Percentiles rank a stretch among this genome's conserved stretches.
These are phyloP conservation scores for Menidia beryllina DNA, from an alignment of 2,113 vertebrate genomes.

Conservation along the genomic window DNA sequence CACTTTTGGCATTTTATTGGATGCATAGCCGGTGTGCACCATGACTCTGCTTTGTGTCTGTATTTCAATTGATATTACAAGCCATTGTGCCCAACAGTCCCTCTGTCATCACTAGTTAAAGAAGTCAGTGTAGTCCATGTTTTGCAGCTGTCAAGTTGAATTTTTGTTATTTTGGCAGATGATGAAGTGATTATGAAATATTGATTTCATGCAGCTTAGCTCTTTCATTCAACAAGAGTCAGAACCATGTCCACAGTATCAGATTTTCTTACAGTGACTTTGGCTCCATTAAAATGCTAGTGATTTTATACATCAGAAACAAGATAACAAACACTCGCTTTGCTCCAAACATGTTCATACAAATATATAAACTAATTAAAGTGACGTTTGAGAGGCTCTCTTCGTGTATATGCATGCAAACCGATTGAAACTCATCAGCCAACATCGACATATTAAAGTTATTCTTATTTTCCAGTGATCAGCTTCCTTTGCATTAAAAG, in stretches of 20 bases:
- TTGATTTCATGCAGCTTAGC: neutral
- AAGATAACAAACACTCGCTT: neutral
- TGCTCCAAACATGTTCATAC: neutral
- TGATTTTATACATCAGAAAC: neutral
- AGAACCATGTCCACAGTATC: conserved; percentile 2
- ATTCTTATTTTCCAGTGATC: too few species aligned
- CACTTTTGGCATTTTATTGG: neutral
- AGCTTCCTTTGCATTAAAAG: too few species aligned
- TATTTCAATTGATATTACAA: neutral
- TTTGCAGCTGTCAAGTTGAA: conserved; percentile 8
- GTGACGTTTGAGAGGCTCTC: too few species aligned
- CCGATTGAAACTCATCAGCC: neutral
- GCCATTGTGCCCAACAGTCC: neutral
- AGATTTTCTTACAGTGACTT: neutral
- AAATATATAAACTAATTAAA: too few species aligned
- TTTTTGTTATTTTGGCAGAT: conserved; percentile 1
- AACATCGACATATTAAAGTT: too few species aligned
- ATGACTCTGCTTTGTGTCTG: neutral
- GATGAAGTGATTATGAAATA: conserved; percentile 24
- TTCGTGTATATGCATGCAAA: too few species aligned
- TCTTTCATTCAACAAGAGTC: neutral
- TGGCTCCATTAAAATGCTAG: neutral
- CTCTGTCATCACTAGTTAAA: neutral
- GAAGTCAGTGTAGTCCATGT: neutral
- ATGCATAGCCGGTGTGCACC: neutral